Conservation (phyloP, 1,140 invertebrate genomes). For the Drosophila neocordata region DNA sequence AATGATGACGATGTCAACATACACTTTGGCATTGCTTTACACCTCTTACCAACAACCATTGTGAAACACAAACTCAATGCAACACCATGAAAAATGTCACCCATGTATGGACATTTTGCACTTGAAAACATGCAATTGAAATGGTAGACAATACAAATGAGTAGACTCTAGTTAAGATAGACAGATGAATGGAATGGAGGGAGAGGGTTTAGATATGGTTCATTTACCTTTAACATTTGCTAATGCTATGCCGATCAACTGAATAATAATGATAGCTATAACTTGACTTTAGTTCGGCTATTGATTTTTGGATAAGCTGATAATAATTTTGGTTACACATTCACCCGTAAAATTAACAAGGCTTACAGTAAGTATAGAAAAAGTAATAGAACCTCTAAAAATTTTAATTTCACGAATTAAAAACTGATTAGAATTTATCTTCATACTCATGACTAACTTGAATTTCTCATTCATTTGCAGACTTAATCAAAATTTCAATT, state of each 20-base stretch:
- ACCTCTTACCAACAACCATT: conserved; percentile 19
- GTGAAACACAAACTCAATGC: conserved; percentile 3
- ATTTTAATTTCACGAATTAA: too few species aligned
- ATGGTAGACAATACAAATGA: conserved; percentile 54
- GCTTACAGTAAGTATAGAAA: too few species aligned
- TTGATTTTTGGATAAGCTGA: too few species aligned
- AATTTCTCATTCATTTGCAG: too few species aligned
- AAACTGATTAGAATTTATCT: too few species aligned
- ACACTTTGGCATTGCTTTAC: conserved; percentile 51
- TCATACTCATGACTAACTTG: too few species aligned
- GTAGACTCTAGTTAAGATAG: neutral
- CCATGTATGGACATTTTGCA: conserved; percentile 55
- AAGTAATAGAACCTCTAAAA: too few species aligned
- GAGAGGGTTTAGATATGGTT: conserved; percentile 31
- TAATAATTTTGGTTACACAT: too few species aligned
- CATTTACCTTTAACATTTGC: conserved; percentile 70
- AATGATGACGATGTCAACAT: conserved; percentile 43
- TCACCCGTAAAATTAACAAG: too few species aligned
- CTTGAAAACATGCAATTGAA: conserved; percentile 58
- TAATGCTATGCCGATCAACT: neutral
- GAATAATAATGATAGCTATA: neutral
- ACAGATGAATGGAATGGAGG: neutral
- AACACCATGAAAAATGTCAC: conserved; percentile 7
- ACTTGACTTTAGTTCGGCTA: neutral
- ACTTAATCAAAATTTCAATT: too few species aligned